A percentile compares a stretch with the other conserved stretches of the same genome.
phyloP scores from a whole-genome alignment of 2,888 invertebrate species.

The Lycocerus yunnanus region DNA sequence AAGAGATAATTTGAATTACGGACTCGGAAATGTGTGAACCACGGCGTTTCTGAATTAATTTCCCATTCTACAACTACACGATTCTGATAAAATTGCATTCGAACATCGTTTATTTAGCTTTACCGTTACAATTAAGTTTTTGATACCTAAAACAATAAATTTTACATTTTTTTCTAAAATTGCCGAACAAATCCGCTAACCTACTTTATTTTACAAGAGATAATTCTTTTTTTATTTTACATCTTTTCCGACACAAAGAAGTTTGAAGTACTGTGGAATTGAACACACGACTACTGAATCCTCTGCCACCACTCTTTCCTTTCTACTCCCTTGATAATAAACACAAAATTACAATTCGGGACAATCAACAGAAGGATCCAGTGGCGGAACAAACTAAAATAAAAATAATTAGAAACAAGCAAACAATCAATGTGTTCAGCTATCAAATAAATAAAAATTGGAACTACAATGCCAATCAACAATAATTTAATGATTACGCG shows the following conservation, averaged over 20 bases:
- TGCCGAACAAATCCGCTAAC: neutral
- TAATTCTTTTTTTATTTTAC: too few relatives aligned
- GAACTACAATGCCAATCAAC: neutral
- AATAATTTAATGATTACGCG: slow-evolving; percentile 3
- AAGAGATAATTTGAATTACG: slow-evolving; percentile 54
- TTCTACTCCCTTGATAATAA: too few relatives aligned
- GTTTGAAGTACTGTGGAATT: too few relatives aligned
- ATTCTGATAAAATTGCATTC: slow-evolving; percentile 38
- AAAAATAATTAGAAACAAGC: too few relatives aligned
- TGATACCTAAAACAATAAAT: neutral
- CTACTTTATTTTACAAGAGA: neutral
- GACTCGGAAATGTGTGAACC: slow-evolving; percentile 52
- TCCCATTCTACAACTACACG: slow-evolving; percentile 46
- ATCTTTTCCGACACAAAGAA: too few relatives aligned
- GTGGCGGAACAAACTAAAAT: too few relatives aligned
- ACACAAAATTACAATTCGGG: too few relatives aligned
- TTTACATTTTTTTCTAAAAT: neutral
- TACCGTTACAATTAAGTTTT: slow-evolving; percentile 16
- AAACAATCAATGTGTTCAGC: too few relatives aligned
- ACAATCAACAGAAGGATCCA: too few relatives aligned
- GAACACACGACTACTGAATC: too few relatives aligned
- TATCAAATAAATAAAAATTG: too few relatives aligned
- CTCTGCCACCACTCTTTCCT: too few relatives aligned
- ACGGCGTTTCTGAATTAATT: slow-evolving; percentile 53
- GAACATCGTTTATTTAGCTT: slow-evolving; percentile 17